Base-by-base conservation (phyloP, 2,797 vertebrate species). In the Lepilemur septentrionalis region DNA sequence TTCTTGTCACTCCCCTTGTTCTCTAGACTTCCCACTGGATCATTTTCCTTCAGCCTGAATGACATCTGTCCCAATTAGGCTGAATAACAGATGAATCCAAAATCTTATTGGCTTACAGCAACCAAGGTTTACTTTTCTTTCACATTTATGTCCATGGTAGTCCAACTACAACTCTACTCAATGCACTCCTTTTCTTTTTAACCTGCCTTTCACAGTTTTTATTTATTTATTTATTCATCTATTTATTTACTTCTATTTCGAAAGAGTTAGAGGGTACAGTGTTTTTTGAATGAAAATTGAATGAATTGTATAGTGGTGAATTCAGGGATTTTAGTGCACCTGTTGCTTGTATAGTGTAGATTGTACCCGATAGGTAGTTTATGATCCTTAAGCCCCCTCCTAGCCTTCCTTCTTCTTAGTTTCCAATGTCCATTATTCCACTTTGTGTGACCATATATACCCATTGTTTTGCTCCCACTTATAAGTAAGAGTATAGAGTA, bases 21-120 rank as follows among this genome's bases (percentile, higher is more conserved):
- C 93, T 84, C 35, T 69, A 73, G 48, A 82, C 12, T n/a, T 88
- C 18, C 82, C 57, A n/a, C 85, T 95, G 43, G 61, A 85, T 95
- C 59, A 96, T 70, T 91, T 95, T 79, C 61, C 30, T 94, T 91
- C 41, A 57, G 18, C 3, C 28, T 92, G n/a, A 95, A 92, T 28
- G 38, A 59, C n/a, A 86, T 75, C 55, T 95, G 18, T 65, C 67
- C 52, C 94, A 83, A 91, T 81, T 61, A 55, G 46, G 20, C 12
- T 72, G 2, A 80, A 23, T 75, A 82, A 89, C 14, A 69, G 43
- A 85, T 82, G 63, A 96, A 14, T 70, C 28, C 43, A 65, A 94
- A 94, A 63, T 69, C 41, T 30, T 46, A 65, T 0, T 84, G 57
- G 28, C n/a, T 75, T 65, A 10, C 25, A 89, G 69, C 32, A 85